A percentile compares a stretch with the other conserved stretches of the same genome.
phyloP scores from a whole-genome alignment of 2,797 vertebrate species.

The Hafferia zeledoni region DNA sequence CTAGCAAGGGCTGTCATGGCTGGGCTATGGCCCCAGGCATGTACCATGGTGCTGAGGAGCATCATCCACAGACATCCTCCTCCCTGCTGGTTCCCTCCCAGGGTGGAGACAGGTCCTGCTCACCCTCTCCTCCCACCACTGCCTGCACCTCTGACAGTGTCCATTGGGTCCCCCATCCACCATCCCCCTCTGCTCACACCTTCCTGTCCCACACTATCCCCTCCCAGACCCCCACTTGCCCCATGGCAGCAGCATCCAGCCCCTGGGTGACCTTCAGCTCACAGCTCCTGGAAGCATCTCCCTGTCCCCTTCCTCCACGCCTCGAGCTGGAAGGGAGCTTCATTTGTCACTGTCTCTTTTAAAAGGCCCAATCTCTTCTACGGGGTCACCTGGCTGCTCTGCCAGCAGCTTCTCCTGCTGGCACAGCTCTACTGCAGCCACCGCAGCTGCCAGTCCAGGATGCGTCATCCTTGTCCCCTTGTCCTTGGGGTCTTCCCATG shows the following conservation, averaged over 20 bases:
- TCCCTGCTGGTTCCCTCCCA: fast-evolving
- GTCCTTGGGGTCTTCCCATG: not conserved
- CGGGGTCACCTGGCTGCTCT: conserved; percentile 45
- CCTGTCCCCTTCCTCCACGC: not conserved
- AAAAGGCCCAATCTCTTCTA: conserved; percentile 26
- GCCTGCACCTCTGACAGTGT: not conserved
- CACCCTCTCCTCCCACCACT: not conserved
- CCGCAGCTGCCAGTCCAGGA: not conserved
- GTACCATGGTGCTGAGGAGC: not conserved
- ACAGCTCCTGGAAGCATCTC: not conserved
- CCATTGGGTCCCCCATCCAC: not conserved
- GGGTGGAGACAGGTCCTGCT: not conserved
- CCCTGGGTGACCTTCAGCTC: conserved; percentile 33
- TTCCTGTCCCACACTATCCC: not conserved
- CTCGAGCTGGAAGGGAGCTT: not conserved
- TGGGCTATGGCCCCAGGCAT: fast-evolving
- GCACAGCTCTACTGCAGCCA: not conserved
- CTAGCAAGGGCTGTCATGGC: not conserved
- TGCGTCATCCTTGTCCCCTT: not conserved
- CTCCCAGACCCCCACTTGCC: fast-evolving
- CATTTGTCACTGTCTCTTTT: conserved; percentile 69
- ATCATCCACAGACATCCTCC: not conserved
- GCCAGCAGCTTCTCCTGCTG: conserved; percentile 12
- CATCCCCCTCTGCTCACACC: fast-evolving
- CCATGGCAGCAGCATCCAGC: not conserved